These are phyloP conservation scores for Apoda limacodes DNA, from an alignment of 2,888 invertebrate genomes.

Conservation along the genomic window DNA sequence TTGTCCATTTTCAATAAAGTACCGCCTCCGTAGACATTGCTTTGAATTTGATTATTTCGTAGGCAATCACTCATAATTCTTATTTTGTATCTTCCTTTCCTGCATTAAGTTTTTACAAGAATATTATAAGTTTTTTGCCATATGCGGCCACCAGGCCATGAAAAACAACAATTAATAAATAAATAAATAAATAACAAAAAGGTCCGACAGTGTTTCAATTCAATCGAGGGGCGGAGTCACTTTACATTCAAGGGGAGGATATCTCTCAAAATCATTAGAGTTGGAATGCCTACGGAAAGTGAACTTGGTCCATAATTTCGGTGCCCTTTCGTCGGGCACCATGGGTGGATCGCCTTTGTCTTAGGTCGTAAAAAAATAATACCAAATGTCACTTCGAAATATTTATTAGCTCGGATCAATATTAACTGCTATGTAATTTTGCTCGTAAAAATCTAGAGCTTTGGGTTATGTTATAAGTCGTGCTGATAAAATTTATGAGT, in stretches of 20 bases:
- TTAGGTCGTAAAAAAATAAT: constrained; percentile 46
- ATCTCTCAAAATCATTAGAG: constrained; percentile 65
- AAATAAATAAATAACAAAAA: constrained; percentile 46
- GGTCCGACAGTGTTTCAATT: constrained; percentile 61
- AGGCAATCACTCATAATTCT: constrained; percentile 25
- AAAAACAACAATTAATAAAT: constrained; percentile 65
- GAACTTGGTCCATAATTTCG: constrained; percentile 56
- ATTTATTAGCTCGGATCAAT: constrained; percentile 53
- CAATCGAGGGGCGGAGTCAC: constrained; percentile 61
- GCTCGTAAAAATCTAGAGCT: too few species aligned
- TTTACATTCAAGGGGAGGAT: constrained; percentile 69
- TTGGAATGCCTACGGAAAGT: constrained; percentile 56
- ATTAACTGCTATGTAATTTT: constrained; percentile 48
- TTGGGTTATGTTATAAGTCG: too few species aligned
- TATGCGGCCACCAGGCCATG: constrained; percentile 45
- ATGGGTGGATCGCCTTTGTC: constrained; percentile 66
- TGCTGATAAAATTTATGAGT: too few species aligned
- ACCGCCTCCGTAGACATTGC: constrained; percentile 5
- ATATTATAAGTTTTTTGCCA: too few species aligned
- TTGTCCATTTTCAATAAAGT: constrained; percentile 11
- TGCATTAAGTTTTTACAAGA: too few species aligned
- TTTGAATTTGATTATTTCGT: constrained; percentile 25
- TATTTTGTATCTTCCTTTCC: too few species aligned
- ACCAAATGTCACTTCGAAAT: constrained; percentile 50
- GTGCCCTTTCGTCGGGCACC: constrained; percentile 40